Evolutionary conservation across 2,113 vertebrate genomes (phyloP), one percentile per base, ranked within the genome.

Genomic region (Dipodomys spectabilis): DNA sequence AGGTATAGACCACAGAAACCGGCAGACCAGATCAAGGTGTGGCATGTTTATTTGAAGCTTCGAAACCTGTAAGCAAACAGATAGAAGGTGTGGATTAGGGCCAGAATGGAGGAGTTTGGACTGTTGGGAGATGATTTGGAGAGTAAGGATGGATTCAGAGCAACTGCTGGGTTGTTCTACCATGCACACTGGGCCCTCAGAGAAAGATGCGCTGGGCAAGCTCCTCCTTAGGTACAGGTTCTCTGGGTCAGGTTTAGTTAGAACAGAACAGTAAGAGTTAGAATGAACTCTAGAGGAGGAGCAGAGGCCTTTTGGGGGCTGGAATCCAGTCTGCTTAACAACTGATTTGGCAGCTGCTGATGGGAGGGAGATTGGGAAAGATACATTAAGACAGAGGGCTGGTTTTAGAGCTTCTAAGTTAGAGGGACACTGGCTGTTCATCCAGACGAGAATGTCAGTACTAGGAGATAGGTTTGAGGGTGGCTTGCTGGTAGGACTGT

Each of bases 361-460:
- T 20, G 2, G 57, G 39, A 88, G 25, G 64, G 12, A 73, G 62
- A 44, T 11, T 25, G 44, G 27, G 74, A 65, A 62, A 64, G 74
- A 22, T 20, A 30, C 7, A 0, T 65, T 27, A 67, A 57, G 53
- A 80, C 67, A 65, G 49, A 77, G 30, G 64, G 62, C 67, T 39
- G 90, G 28, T 39, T 53, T 80, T 45, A 72, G 82, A 90, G 69
- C 74, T 75, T 92, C 65, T 45, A 22, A 81, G 25, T 39, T 81
- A 45, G n/a, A 27, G 45, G 32, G 23, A 3, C 53, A 57, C 65
- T 44, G 39, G 44, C 44, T 88, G 65, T 2, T 71, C 22, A 60
- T 22, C 53, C 0, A 1, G 45, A 25, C 32, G 62, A 15, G n/a
- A 86, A 72, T 30, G 39, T 65, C 27, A 5, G 57, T 74, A 27